Conservation (phyloP, 2,888 invertebrate species). For the Nysson spinosus region DNA sequence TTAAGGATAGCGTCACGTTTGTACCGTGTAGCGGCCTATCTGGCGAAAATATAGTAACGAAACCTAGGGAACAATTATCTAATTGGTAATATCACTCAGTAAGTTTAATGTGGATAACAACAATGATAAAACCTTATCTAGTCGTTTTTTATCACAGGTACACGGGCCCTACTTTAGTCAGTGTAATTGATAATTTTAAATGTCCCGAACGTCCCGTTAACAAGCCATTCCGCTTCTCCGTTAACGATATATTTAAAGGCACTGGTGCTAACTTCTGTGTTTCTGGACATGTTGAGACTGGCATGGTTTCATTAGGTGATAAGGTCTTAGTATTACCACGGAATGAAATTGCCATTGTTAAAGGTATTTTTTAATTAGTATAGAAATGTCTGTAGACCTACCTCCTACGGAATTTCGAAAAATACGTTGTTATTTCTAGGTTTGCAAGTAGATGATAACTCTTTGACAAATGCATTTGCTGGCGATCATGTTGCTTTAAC, state of each 20-base stretch:
- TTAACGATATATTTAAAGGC: conserved; percentile 97
- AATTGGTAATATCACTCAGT: conserved; percentile 79
- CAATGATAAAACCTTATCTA: background rate
- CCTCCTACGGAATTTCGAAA: background rate
- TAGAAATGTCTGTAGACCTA: background rate
- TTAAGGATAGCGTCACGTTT: conserved; percentile 92
- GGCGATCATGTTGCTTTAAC: conserved; percentile 95
- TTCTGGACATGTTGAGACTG: conserved; percentile 94
- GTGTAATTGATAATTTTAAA: conserved; percentile 92
- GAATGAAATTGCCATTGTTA: conserved; percentile 89
- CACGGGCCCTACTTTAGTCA: conserved; percentile 88
- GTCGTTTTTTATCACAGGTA: conserved; percentile 80
- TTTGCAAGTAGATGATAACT: conserved; percentile 84
- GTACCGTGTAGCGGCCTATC: conserved; percentile 98
- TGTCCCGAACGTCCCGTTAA: conserved; percentile 91
- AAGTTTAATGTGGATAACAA: background rate
- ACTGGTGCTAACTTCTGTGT: conserved; percentile 94
- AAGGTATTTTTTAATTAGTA: conserved; percentile 78
- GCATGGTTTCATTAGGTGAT: conserved; percentile 90
- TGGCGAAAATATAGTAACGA: conserved; percentile 92
- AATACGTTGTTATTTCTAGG: conserved; percentile 72
- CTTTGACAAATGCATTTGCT: conserved; percentile 89
- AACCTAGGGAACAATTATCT: conserved; percentile 81
- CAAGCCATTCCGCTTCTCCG: conserved; percentile 93
- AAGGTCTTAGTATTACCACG: conserved; percentile 92